phyloP scores from a whole-genome alignment of 2,113 vertebrate genomes.

The Genyomyrus donnyi region DNA sequence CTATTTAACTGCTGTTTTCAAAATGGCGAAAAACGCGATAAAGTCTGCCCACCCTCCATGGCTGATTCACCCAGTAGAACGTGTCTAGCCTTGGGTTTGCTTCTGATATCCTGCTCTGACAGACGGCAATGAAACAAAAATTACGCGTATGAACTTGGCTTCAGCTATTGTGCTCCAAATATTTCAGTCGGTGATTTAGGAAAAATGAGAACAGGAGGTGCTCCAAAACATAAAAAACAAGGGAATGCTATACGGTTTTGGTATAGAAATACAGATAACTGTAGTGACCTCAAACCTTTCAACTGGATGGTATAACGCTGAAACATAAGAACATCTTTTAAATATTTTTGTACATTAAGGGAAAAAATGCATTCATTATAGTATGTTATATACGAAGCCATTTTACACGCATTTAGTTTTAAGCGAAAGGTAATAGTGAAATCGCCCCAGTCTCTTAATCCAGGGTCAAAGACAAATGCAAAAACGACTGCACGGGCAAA shows the following conservation, averaged over 20 bases:
- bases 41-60: slow-evolving; percentile 24
- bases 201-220: background rate
- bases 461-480: background rate
- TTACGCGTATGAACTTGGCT: background rate
- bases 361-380: background rate
- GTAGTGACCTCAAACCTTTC: background rate
- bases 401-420: background rate
- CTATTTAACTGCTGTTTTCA: slow-evolving; percentile 24
- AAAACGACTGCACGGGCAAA: background rate
- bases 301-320: background rate
- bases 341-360: background rate
- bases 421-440: background rate
- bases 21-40: slow-evolving; percentile 25
- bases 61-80: slow-evolving; percentile 2
- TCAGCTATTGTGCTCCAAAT: background rate
- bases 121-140: background rate
- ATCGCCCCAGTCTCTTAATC: background rate
- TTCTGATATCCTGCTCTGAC: slow-evolving; percentile 7
- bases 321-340: background rate
- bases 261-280: background rate
- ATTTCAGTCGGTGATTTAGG: background rate
- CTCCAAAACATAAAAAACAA: background rate
- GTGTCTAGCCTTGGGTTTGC: background rate
- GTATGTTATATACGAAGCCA: background rate
- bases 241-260: background rate